phyloP scores from a whole-genome alignment of 2,888 invertebrate genomes.

The Parascotia fuliginaria region DNA sequence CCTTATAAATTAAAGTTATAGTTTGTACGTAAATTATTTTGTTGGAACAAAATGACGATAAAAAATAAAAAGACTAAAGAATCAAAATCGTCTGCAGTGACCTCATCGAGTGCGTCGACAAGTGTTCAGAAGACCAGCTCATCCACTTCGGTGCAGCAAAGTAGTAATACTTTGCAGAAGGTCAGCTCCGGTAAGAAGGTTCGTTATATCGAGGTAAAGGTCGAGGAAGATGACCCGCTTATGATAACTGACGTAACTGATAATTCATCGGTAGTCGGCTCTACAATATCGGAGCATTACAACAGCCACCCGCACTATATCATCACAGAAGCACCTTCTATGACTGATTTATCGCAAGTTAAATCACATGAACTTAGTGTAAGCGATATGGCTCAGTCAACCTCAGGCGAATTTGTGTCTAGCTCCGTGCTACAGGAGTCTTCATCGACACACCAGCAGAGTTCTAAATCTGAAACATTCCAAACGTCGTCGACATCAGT shows the following conservation, averaged over 20 bases:
- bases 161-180: conserved; percentile 75
- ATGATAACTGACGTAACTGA: conserved; percentile 84
- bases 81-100: conserved; percentile 74
- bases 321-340: conserved; percentile 82
- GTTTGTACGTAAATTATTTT: conserved; percentile 53
- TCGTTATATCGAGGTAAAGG: conserved; percentile 82
- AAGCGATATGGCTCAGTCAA: conserved; percentile 77
- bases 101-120: conserved; percentile 74
- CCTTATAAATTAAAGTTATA: conserved; percentile 49
- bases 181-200: conserved; percentile 81
- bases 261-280: conserved; percentile 78
- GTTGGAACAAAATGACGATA: conserved; percentile 82
- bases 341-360: conserved; percentile 76
- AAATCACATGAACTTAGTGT: conserved; percentile 69
- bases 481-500: conserved; percentile 76
- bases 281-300: conserved; percentile 79
- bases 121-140: conserved; percentile 79
- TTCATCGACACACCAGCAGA: conserved; percentile 74
- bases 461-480: conserved; percentile 74
- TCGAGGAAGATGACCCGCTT: conserved; percentile 83
- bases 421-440: conserved; percentile 71
- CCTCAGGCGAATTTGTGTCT: conserved; percentile 76
- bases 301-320: conserved; percentile 84
- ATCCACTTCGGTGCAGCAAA: conserved; percentile 72
- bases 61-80: conserved; percentile 86